Evolutionary conservation across 1,140 invertebrate species (phyloP).

Genomic region (Drosophila arizonae): DNA sequence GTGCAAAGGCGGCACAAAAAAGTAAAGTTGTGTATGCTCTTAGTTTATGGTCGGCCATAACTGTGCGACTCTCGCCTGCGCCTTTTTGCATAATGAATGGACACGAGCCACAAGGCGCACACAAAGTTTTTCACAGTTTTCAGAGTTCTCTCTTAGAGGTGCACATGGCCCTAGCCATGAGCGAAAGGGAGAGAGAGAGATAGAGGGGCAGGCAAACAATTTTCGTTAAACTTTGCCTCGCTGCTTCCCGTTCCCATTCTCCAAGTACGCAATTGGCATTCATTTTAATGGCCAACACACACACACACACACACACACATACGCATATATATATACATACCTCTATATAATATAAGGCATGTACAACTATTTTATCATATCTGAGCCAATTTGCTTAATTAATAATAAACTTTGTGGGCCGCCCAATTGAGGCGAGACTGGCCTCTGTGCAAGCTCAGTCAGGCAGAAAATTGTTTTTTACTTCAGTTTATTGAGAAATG

Average conservation of each 20-base stretch:
- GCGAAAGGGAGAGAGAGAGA: neutral
- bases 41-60: slow-evolving; percentile 69
- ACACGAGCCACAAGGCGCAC: slow-evolving; percentile 52
- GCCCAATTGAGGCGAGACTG: neutral
- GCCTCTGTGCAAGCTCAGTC: neutral
- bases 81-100: slow-evolving; percentile 78
- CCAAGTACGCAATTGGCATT: slow-evolving; percentile 9
- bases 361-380: slow-evolving; percentile 50
- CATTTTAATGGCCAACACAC: slow-evolving; percentile 32
- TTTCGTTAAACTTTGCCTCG: slow-evolving; percentile 32
- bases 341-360: slow-evolving; percentile 13
- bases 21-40: slow-evolving; percentile 58
- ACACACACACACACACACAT: slow-evolving; percentile 33
- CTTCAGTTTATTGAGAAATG: too few relatives aligned
- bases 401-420: slow-evolving; percentile 61
- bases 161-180: slow-evolving; percentile 44
- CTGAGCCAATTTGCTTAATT: slow-evolving; percentile 72
- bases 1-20: slow-evolving; percentile 21
- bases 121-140: slow-evolving; percentile 59
- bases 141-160: slow-evolving; percentile 29
- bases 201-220: neutral
- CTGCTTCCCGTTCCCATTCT: slow-evolving; percentile 3
- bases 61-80: slow-evolving; percentile 48
- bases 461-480: too few relatives aligned
- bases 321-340: neutral